Conservation (phyloP, 2,797 vertebrate species). For the Chelonia mydas region DNA sequence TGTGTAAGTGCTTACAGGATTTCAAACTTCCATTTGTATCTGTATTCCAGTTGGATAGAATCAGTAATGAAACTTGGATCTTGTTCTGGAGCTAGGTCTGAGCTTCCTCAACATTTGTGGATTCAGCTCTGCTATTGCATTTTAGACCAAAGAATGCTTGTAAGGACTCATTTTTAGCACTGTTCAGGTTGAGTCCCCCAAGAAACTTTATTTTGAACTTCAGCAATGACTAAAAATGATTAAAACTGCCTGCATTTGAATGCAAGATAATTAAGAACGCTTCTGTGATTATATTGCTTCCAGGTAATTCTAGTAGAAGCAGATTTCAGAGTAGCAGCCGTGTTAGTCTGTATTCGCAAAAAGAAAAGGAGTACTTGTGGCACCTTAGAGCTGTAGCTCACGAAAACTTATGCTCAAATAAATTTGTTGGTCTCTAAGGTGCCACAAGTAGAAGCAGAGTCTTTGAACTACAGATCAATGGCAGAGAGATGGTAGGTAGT, state of each 20-base stretch:
- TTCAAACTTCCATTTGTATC: background rate
- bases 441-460: background rate
- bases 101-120: background rate
- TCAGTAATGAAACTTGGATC: background rate
- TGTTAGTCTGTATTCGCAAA: no score
- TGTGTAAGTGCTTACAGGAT: no score
- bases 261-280: accelerated
- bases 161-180: background rate
- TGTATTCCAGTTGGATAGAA: background rate
- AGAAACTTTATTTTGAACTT: accelerated
- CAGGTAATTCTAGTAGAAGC: background rate
- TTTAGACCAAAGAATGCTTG: background rate
- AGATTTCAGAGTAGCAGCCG: no score
- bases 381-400: no score
- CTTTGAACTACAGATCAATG: background rate
- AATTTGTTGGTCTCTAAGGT: no score
- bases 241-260: background rate
- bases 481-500: background rate
- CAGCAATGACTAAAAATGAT: background rate
- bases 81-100: background rate
- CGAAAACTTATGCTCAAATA: no score
- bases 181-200: accelerated
- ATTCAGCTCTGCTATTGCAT: background rate
- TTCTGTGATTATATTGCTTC: background rate
- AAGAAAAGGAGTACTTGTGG: no score